These are phyloP conservation scores for Macaria liturata DNA, from an alignment of 2,888 invertebrate species.

Conservation along the genomic window DNA sequence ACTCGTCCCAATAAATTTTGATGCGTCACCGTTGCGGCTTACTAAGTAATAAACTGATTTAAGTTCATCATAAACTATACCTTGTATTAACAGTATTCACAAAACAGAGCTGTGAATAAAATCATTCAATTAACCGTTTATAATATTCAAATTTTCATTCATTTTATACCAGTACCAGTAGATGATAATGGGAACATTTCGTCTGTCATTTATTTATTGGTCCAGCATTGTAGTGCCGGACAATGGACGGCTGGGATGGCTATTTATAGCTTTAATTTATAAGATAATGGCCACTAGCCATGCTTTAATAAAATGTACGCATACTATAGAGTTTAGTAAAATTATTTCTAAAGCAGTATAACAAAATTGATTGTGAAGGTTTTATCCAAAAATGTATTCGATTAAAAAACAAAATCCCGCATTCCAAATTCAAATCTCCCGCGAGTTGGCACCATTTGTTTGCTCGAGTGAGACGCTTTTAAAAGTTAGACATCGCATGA, in stretches of 20 bases:
- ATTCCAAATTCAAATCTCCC: constrained; percentile 33
- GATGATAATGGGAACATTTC: constrained; percentile 48
- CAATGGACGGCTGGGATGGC: constrained; percentile 38
- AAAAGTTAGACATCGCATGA: constrained; percentile 36
- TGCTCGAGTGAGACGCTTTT: constrained; percentile 30
- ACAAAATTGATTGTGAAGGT: too few relatives aligned
- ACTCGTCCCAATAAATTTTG: too few relatives aligned
- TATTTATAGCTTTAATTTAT: constrained; percentile 52
- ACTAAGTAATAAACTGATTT: too few relatives aligned
- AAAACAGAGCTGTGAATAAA: constrained; percentile 8
- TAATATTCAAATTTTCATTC: constrained; percentile 30
- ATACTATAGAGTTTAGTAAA: too few relatives aligned
- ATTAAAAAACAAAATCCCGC: constrained; percentile 19
- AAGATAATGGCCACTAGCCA: constrained; percentile 32
- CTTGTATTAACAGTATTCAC: too few relatives aligned
- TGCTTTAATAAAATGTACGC: too few relatives aligned
- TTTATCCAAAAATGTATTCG: too few relatives aligned
- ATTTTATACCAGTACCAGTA: constrained; percentile 14
- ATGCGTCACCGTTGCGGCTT: too few relatives aligned
- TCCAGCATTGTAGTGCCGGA: constrained; percentile 11
- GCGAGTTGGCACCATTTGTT: constrained; percentile 28
- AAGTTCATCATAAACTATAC: too few relatives aligned
- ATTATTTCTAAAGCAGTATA: too few relatives aligned
- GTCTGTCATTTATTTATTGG: constrained; percentile 60
- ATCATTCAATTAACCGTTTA: constrained; percentile 35